These are phyloP conservation scores for Diarsia brunnea DNA, from an alignment of 2,888 invertebrate genomes.

Conservation along the genomic window DNA sequence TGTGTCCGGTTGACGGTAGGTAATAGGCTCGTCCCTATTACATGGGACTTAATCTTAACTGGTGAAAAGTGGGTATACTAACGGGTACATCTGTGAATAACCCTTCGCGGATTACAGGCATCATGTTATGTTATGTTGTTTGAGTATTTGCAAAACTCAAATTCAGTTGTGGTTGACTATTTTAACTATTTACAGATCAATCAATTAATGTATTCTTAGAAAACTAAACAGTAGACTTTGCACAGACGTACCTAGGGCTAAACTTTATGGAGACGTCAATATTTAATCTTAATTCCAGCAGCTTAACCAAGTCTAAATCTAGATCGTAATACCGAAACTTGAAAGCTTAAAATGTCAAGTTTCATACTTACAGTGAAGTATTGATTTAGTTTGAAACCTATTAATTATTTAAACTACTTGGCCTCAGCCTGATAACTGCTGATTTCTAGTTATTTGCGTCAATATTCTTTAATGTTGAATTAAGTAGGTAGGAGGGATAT, in stretches of 20 bases:
- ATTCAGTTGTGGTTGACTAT: not conserved
- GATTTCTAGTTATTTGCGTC: slow-evolving; percentile 13
- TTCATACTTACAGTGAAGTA: slow-evolving; percentile 41
- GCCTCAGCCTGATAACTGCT: slow-evolving; percentile 16
- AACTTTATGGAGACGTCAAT: slow-evolving; percentile 20
- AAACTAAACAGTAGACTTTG: not conserved
- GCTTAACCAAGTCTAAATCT: slow-evolving; percentile 17
- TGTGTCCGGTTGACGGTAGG: too few relatives aligned
- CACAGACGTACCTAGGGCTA: not conserved
- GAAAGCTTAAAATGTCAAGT: slow-evolving; percentile 47
- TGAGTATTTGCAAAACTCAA: not conserved
- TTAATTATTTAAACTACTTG: slow-evolving; percentile 48
- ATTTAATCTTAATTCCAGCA: slow-evolving; percentile 13
- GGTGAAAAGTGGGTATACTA: too few relatives aligned
- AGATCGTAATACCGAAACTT: slow-evolving; percentile 19
- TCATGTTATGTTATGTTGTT: too few relatives aligned
- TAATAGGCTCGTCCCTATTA: too few relatives aligned
- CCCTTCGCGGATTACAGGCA: too few relatives aligned
- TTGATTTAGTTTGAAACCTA: slow-evolving; percentile 46
- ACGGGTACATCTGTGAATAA: too few relatives aligned
- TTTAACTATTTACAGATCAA: slow-evolving; percentile 1
- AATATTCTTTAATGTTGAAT: slow-evolving; percentile 20
- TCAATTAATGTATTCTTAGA: slow-evolving; percentile 5
- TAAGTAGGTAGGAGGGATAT: not conserved
- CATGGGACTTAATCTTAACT: too few relatives aligned